phyloP scores from a whole-genome alignment of 1,140 invertebrate species.

The Drosophila pallidifrons region DNA sequence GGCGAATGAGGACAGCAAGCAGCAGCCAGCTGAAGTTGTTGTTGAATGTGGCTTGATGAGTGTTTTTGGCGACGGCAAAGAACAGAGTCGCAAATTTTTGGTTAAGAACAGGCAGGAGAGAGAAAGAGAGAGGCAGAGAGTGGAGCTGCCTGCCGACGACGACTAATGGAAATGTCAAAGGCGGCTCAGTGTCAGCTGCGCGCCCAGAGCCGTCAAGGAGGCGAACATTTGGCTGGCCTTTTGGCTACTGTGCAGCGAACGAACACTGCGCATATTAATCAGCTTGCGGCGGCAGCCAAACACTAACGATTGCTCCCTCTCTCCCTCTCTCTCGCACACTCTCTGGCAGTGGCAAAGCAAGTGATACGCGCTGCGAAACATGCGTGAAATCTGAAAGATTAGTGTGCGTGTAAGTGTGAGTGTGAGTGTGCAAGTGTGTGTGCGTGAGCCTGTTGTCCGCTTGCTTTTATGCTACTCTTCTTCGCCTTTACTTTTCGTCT shows the following conservation, averaged over 20 bases:
- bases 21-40: slow-evolving; percentile 21
- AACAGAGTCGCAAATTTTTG: slow-evolving; percentile 47
- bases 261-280: slow-evolving; percentile 61
- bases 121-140: too few relatives aligned
- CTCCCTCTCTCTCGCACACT: too few relatives aligned
- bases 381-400: slow-evolving; percentile 82
- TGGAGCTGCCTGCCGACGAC: slow-evolving; percentile 35
- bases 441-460: slow-evolving; percentile 1
- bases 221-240: slow-evolving; percentile 46
- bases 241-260: slow-evolving; percentile 49
- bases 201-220: slow-evolving; percentile 43
- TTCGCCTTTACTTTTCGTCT: slow-evolving; percentile 53
- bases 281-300: slow-evolving; percentile 43
- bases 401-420: slow-evolving; percentile 41
- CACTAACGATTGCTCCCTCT: slow-evolving; percentile 27
- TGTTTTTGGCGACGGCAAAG: slow-evolving; percentile 24
- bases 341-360: slow-evolving; percentile 45
- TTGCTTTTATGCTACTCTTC: too few relatives aligned
- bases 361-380: slow-evolving; percentile 77
- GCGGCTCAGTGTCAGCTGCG: slow-evolving; percentile 62
- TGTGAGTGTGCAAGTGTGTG: slow-evolving; percentile 26
- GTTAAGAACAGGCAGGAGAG: slow-evolving; percentile 1
- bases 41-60: slow-evolving; percentile 12
- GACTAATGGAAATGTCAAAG: slow-evolving; percentile 80
- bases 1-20: not conserved